Evolutionary conservation across 2,888 invertebrate genomes (phyloP).

Genomic region (Lysandra coridon): DNA sequence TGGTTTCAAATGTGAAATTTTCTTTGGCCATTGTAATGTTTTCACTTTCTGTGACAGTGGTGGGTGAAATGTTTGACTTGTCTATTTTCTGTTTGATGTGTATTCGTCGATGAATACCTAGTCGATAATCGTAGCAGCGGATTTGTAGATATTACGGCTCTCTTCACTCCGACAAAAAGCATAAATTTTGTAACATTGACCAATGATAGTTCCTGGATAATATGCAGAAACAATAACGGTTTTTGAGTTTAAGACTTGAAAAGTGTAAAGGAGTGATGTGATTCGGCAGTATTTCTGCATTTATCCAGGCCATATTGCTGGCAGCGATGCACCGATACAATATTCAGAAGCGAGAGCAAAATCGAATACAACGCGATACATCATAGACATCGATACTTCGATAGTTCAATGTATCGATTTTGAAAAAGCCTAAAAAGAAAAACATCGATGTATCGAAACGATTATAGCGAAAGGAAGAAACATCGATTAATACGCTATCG

Average conservation of each 20-base stretch:
- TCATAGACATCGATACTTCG: slow-evolving; percentile 3
- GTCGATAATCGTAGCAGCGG: background rate
- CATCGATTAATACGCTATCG: background rate
- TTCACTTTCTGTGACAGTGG: slow-evolving; percentile 7
- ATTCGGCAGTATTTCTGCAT: background rate
- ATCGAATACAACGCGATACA: slow-evolving; percentile 22
- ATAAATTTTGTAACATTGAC: slow-evolving; percentile 7
- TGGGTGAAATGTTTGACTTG: slow-evolving; percentile 8
- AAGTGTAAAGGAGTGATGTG: background rate
- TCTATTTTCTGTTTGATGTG: background rate
- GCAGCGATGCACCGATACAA: slow-evolving; percentile 14
- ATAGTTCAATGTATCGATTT: slow-evolving; percentile 1
- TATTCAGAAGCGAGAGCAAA: slow-evolving; percentile 15
- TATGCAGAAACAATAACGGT: background rate
- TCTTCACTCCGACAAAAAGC: background rate
- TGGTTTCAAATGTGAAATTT: background rate
- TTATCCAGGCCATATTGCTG: background rate
- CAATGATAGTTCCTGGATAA: background rate
- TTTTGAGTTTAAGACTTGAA: background rate
- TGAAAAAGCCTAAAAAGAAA: slow-evolving; percentile 11
- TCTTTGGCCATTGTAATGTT: background rate
- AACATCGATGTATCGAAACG: slow-evolving; percentile 18
- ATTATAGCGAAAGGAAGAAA: slow-evolving; percentile 11
- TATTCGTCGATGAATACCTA: background rate
- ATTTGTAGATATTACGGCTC: background rate